Conservation (phyloP, 2,113 vertebrate genomes). For the Falco punctatus region DNA sequence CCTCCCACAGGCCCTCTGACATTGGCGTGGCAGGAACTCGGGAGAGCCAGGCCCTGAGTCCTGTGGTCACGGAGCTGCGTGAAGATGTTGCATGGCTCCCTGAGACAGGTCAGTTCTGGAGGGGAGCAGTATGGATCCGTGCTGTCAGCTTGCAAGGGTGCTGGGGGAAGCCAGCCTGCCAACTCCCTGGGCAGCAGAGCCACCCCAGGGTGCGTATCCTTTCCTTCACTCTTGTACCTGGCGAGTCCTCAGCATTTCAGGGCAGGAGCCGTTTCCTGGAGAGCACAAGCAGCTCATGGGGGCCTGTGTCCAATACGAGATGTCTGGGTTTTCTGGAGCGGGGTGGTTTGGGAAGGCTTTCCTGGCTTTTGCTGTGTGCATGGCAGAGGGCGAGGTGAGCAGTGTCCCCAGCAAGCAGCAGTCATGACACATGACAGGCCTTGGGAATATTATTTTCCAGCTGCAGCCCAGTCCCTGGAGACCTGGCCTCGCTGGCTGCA, state of each 20-base stretch:
- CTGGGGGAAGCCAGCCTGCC: neutral
- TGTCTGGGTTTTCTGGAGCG: neutral
- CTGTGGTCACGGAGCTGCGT: neutral
- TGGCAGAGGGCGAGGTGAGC: neutral
- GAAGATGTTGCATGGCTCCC: neutral
- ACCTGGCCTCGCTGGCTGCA: neutral
- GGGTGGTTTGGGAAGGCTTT: neutral
- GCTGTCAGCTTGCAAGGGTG: neutral
- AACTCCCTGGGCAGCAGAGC: neutral
- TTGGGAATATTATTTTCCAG: slow-evolving; percentile 16
- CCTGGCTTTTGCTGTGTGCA: rapidly evolving
- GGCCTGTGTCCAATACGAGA: too few relatives aligned
- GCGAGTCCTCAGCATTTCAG: neutral
- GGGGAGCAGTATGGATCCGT: neutral
- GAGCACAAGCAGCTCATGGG: neutral
- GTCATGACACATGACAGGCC: rapidly evolving
- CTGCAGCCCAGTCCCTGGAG: neutral
- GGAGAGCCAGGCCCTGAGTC: neutral
- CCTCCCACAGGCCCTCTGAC: neutral
- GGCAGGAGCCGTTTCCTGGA: neutral
- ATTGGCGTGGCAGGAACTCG: neutral
- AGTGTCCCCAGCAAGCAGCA: neutral
- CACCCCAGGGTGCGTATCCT: neutral
- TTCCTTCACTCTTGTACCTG: neutral
- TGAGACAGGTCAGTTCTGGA: neutral